Conservation (phyloP, 2,888 invertebrate genomes). For the Trypoxylon attenuatum region DNA sequence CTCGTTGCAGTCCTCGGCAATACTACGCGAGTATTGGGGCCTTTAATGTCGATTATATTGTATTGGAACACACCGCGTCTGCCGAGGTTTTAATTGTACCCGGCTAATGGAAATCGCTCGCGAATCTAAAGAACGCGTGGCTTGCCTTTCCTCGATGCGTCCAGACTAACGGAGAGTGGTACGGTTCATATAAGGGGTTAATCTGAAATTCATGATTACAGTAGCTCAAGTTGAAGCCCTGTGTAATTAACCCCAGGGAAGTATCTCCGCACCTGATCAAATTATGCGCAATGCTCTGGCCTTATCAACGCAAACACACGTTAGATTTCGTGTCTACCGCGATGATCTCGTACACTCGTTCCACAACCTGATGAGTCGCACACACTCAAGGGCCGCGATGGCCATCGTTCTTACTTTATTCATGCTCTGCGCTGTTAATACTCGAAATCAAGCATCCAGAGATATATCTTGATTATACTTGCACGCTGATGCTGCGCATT, state of each 20-base stretch:
- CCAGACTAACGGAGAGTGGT: background rate
- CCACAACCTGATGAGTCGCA: too few species aligned
- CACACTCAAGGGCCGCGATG: too few species aligned
- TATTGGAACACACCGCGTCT: background rate
- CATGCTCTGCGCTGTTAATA: too few species aligned
- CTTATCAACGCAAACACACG: slow-evolving; percentile 20
- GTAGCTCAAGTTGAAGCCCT: slow-evolving; percentile 13
- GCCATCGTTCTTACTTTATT: too few species aligned
- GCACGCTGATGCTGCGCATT: too few species aligned
- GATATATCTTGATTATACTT: too few species aligned
- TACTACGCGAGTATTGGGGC: too few species aligned
- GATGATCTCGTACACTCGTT: background rate
- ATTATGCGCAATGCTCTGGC: slow-evolving; percentile 15
- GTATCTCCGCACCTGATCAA: slow-evolving; percentile 28
- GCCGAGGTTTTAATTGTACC: too few species aligned
- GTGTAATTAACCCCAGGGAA: slow-evolving; percentile 31
- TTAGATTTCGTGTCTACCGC: background rate
- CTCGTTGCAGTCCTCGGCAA: too few species aligned
- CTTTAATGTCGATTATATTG: slow-evolving; percentile 13
- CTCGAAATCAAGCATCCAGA: too few species aligned
- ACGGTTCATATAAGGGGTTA: background rate
- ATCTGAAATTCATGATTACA: slow-evolving; percentile 39
- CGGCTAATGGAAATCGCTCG: too few species aligned
- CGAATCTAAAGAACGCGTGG: background rate
- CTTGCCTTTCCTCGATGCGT: background rate